Evolutionary conservation across 2,888 invertebrate species (phyloP).

Genomic region (Blomia tropicalis): DNA sequence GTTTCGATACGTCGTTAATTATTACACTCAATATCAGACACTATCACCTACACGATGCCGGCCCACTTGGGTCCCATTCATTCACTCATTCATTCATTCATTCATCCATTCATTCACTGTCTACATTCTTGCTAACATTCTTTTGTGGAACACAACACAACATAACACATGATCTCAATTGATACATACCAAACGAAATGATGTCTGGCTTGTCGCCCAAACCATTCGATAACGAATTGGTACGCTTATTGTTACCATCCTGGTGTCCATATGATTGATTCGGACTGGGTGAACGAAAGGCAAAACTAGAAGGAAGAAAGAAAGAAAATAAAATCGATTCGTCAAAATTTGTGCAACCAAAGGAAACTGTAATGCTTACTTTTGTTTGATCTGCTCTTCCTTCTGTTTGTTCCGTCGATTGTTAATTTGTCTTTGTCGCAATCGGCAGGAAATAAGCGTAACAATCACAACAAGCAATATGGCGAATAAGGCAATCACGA

Average conservation of each 20-base stretch:
- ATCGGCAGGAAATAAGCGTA: constrained; percentile 15
- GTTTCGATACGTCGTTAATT: too few relatives aligned
- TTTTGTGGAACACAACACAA: too few relatives aligned
- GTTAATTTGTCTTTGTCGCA: constrained; percentile 21
- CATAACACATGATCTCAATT: too few relatives aligned
- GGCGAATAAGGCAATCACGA: constrained; percentile 19
- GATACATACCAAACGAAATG: constrained; percentile 2
- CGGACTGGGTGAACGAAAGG: not conserved
- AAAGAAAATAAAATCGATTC: not conserved
- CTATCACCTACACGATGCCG: too few relatives aligned
- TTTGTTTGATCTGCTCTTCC: constrained; percentile 19
- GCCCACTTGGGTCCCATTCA: too few relatives aligned
- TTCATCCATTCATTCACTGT: too few relatives aligned
- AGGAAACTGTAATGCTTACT: constrained; percentile 8
- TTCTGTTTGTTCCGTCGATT: constrained; percentile 18
- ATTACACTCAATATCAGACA: too few relatives aligned
- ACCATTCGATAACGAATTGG: not conserved
- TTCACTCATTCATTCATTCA: too few relatives aligned
- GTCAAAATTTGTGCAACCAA: not conserved
- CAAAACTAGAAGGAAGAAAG: constrained; percentile 3
- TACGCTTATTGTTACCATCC: not conserved
- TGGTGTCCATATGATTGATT: constrained; percentile 9
- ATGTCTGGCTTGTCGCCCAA: not conserved
- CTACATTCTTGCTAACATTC: too few relatives aligned
- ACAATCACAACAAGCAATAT: constrained; percentile 8